Percentiles rank a stretch among this genome's conserved stretches.
Conservation (phyloP, 2,113 vertebrate species). For the Ranitomeya variabilis region DNA sequence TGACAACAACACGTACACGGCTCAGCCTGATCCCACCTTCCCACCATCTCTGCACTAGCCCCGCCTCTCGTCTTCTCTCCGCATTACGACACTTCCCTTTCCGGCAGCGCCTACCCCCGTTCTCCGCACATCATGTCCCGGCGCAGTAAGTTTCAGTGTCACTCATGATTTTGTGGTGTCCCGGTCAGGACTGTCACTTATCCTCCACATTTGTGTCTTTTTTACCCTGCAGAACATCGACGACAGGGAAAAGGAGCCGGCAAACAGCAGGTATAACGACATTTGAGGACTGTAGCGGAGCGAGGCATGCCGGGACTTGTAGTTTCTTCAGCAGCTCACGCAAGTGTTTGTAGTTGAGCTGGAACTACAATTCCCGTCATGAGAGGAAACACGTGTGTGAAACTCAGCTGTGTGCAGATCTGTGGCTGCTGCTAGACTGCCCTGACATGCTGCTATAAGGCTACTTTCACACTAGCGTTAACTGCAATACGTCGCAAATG, state of each 20-base stretch:
- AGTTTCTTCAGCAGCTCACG: conserved; percentile 3
- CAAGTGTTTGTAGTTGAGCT: too few relatives aligned
- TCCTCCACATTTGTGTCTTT: not conserved
- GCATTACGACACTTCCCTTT: conserved; percentile 34
- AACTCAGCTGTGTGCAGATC: not conserved
- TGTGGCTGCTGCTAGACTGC: not conserved
- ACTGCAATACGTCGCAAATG: too few relatives aligned
- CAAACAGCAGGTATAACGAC: conserved; percentile 4
- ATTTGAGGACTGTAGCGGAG: not conserved
- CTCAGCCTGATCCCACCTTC: too few relatives aligned
- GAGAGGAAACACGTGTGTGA: not conserved
- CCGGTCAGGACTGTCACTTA: not conserved
- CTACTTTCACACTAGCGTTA: too few relatives aligned
- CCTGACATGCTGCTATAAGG: not conserved
- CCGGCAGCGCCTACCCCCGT: not conserved
- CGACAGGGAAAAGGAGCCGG: not conserved
- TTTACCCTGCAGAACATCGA: conserved; percentile 18
- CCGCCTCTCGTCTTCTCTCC: not conserved
- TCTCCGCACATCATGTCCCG: conserved; percentile 8
- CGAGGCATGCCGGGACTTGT: conserved; percentile 28
- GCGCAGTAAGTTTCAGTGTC: conserved; percentile 21
- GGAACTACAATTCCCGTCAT: conserved; percentile 42
- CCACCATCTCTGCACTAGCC: too few relatives aligned
- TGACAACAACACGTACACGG: too few relatives aligned
- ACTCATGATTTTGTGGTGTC: not conserved